Percentiles rank a stretch among this genome's conserved stretches.
phyloP scores from a whole-genome alignment of 2,888 invertebrate species.

The Agrochola litura region DNA sequence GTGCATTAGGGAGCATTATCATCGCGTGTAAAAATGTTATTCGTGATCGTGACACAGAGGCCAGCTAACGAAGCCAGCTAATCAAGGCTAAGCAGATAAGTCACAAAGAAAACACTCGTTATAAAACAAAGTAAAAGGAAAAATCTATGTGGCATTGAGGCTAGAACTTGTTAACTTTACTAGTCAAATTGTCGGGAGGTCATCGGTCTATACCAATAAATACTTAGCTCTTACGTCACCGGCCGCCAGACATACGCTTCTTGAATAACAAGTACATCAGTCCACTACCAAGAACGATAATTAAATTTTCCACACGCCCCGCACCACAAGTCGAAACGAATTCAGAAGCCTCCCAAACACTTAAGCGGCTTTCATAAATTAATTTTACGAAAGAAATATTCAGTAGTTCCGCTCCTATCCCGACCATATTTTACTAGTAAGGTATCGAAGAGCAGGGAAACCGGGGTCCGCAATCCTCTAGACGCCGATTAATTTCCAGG shows the following conservation, averaged over 20 bases:
- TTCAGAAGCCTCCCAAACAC: conserved; percentile 74
- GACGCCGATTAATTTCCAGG: conserved; percentile 80
- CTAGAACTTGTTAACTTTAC: conserved; percentile 59
- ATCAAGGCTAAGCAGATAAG: conserved; percentile 55
- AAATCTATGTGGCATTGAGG: conserved; percentile 52
- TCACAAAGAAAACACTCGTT: conserved; percentile 43
- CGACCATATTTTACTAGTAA: conserved; percentile 69
- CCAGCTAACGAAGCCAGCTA: conserved; percentile 13
- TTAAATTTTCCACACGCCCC: conserved; percentile 87
- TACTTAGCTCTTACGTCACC: conserved; percentile 84
- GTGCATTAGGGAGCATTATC: conserved; percentile 57
- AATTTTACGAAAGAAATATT: conserved; percentile 68
- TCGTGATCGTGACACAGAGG: conserved; percentile 46
- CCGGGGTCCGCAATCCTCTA: conserved; percentile 74
- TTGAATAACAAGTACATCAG: conserved; percentile 86
- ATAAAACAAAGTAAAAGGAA: conserved; percentile 54
- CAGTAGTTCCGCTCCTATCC: conserved; percentile 62
- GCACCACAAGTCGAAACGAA: conserved; percentile 76
- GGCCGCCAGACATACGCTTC: conserved; percentile 82
- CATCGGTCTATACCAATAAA: conserved; percentile 83
- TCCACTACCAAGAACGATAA: conserved; percentile 82
- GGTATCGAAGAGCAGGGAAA: conserved; percentile 69
- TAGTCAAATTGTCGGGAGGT: conserved; percentile 81
- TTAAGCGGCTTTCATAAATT: conserved; percentile 57
- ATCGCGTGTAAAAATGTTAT: conserved; percentile 54